Percentiles rank a stretch among this genome's conserved stretches.
phyloP scores from a whole-genome alignment of 2,113 vertebrate genomes.

The Prolemur simus region DNA sequence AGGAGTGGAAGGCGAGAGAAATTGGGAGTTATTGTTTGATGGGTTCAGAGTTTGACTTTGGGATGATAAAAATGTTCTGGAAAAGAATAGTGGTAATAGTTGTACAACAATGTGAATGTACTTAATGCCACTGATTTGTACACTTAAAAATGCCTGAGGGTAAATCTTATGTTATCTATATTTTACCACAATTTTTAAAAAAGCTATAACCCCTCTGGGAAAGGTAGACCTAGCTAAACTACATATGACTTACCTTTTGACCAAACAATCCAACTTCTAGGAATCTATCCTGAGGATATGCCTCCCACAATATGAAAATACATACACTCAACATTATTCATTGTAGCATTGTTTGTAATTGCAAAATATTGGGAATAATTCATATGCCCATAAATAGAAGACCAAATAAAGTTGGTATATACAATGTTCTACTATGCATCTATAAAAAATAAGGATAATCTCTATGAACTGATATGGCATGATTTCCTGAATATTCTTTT shows the following conservation, averaged over 20 bases:
- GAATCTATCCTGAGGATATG: background rate
- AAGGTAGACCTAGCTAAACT: background rate
- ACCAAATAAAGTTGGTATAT: background rate
- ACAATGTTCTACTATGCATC: background rate
- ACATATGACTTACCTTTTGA: background rate
- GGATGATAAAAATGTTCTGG: background rate
- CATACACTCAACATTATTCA: background rate
- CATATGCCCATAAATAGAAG: background rate
- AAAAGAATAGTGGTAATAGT: background rate
- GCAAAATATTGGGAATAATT: background rate
- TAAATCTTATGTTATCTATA: background rate
- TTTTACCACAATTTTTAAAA: background rate
- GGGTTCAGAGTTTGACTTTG: background rate
- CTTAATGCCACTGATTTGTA: background rate
- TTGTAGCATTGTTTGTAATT: background rate
- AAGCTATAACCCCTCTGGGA: background rate
- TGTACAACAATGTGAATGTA: background rate
- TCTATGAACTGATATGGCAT: background rate
- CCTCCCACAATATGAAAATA: background rate
- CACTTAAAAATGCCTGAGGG: background rate
- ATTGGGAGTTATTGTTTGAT: background rate
- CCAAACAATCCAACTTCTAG: background rate
- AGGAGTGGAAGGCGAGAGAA: background rate
- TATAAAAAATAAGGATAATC: background rate
- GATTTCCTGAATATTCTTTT: background rate